Evolutionary conservation across 2,888 invertebrate species (phyloP).

Genomic region (Stomorhina lunata): DNA sequence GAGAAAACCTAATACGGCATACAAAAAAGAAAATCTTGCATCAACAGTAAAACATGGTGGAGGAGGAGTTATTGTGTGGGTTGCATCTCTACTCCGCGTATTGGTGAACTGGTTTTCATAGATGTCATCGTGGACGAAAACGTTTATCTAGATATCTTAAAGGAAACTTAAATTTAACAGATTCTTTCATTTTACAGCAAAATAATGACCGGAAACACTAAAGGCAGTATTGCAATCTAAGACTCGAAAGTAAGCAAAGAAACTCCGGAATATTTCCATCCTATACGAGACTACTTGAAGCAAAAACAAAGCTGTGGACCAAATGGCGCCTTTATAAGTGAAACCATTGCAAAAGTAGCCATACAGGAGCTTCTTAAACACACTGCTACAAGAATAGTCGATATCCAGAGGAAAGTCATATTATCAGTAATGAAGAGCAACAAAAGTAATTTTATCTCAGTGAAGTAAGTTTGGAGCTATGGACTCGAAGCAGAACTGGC

Average conservation of each 20-base stretch:
- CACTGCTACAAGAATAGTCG: conserved; percentile 17
- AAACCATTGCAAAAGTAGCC: conserved; percentile 15
- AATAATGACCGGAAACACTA: conserved; percentile 17
- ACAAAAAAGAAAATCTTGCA: not conserved
- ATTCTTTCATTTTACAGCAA: too few species aligned
- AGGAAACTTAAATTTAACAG: too few species aligned
- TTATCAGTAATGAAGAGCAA: conserved; percentile 16
- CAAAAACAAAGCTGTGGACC: conserved; percentile 13
- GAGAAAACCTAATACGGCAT: not conserved
- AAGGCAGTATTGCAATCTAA: conserved; percentile 14
- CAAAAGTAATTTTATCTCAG: not conserved
- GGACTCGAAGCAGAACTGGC: not conserved
- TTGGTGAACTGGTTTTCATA: not conserved
- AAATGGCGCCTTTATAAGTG: not conserved
- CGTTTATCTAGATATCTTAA: too few species aligned
- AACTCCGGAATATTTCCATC: conserved; percentile 5
- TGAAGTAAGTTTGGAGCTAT: not conserved
- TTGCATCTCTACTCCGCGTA: not conserved
- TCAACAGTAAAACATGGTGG: not conserved
- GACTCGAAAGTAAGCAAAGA: not conserved
- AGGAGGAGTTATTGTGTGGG: not conserved
- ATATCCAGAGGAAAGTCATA: conserved; percentile 13
- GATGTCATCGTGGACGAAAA: not conserved
- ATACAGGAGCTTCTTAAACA: conserved; percentile 24
- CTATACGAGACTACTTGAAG: not conserved